Conservation (phyloP, 2,888 invertebrate genomes). For the Lepidochrysops patricia region DNA sequence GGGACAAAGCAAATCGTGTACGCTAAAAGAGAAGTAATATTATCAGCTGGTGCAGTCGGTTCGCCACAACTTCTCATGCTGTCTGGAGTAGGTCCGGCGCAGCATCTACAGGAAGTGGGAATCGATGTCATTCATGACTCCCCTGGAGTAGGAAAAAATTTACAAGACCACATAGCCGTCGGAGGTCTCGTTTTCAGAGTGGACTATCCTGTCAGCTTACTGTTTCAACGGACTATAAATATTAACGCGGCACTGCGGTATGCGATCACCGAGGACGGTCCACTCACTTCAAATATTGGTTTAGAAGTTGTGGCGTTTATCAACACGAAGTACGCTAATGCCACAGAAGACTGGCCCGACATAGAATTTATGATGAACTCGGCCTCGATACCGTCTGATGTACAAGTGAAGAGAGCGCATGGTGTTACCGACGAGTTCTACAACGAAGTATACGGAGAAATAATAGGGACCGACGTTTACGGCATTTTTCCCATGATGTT, state of each 20-base stretch:
- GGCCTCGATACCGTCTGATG: conserved; percentile 86
- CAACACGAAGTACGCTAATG: conserved; percentile 90
- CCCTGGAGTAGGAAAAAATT: conserved; percentile 89
- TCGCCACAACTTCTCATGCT: conserved; percentile 94
- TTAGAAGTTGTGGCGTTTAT: conserved; percentile 92
- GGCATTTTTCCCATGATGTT: conserved; percentile 92
- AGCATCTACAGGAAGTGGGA: conserved; percentile 82
- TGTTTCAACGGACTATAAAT: conserved; percentile 87
- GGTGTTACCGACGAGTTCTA: conserved; percentile 88
- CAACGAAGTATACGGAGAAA: conserved; percentile 80
- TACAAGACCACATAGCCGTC: conserved; percentile 92
- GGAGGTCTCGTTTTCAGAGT: conserved; percentile 88
- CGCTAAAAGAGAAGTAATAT: conserved; percentile 86
- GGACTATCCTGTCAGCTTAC: conserved; percentile 85
- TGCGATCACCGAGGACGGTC: conserved; percentile 89
- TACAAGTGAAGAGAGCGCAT: conserved; percentile 85
- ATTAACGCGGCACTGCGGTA: conserved; percentile 88
- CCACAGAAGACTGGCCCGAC: conserved; percentile 92
- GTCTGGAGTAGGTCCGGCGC: conserved; percentile 86
- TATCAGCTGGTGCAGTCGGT: conserved; percentile 92
- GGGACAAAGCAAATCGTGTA: conserved; percentile 76
- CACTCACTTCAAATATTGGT: conserved; percentile 89
- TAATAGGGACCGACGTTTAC: conserved; percentile 84
- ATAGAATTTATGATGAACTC: conserved; percentile 93
- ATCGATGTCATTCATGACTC: conserved; percentile 83